Base-by-base conservation (phyloP, 2,113 vertebrate species). In the Excalfactoria chinensis region DNA sequence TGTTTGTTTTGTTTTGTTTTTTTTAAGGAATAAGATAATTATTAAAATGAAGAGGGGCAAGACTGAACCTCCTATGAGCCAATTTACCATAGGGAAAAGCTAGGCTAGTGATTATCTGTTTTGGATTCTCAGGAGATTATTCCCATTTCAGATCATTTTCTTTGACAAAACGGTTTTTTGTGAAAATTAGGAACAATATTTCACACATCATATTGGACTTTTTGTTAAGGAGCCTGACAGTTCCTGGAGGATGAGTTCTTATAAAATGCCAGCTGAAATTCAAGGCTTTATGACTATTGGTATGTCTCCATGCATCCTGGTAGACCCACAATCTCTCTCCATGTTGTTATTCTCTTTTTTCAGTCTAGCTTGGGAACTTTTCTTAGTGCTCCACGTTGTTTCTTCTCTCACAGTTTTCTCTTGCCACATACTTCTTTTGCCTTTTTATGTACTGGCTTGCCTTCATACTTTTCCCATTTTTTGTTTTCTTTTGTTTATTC, bases 1-100 rank as follows among this genome's bases (percentile, higher is more conserved):
- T 41, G 40, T 41, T 37, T 41, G 40, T 48, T n/a, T n/a, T n/a
- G n/a, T n/a, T n/a, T 48, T 7, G 28, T 26, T 71, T 60, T 74
- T 86, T 93, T 79, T 30, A 26, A 83, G 28, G 13, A 84, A 25
- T 26, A 82, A 84, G 30, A 70, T 94, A 80, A 88, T 94, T 86
- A 80, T 66, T 44, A 85, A 90, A 93, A 73, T 76, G 69, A 56
- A 82, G 80, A 81, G 60, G 43, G 88, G 20, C 51, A 81, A 72
- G n/a, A 64, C 34, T 59, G 64, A 80, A 37, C 62, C n/a, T 86
- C 22, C 11, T 88, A 28, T 75, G 60, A 86, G 77, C 46, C 40
- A 78, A 60, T 43, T 77, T 84, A 37, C 67, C 71, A 21, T 26
- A 79, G 60, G 81, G 87, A 91, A 86, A 66, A 80, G 20, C 19